A percentile compares a stretch with the other conserved stretches of the same genome.
phyloP scores from a whole-genome alignment of 2,113 vertebrate species.

The Pomatostomus ruficeps region DNA sequence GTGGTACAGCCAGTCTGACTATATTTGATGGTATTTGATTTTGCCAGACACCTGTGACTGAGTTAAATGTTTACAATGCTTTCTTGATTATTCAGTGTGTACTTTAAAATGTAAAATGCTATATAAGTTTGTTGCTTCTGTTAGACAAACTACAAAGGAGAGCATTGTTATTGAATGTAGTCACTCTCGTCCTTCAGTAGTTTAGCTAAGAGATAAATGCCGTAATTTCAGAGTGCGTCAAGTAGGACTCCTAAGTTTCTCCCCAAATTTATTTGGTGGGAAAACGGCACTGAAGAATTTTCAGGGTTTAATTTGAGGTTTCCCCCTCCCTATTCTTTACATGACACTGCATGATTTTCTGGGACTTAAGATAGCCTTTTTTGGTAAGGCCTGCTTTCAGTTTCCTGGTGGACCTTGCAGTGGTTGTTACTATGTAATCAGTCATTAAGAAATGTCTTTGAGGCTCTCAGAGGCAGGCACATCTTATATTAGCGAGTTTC shows the following conservation, averaged over 20 bases:
- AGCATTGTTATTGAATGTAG: not conserved
- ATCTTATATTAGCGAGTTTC: not conserved
- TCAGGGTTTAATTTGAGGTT: not conserved
- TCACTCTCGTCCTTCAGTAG: not conserved
- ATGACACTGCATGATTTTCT: not conserved
- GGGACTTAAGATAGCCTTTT: not conserved
- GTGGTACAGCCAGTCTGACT: not conserved
- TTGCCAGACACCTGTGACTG: not conserved
- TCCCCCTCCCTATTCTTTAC: not conserved
- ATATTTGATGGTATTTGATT: not conserved
- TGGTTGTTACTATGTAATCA: not conserved
- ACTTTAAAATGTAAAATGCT: not conserved
- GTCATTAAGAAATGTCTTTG: constrained; percentile 14
- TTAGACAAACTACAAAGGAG: not conserved
- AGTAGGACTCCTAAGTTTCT: not conserved
- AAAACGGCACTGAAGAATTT: not conserved
- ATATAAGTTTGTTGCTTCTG: not conserved
- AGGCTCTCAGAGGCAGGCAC: not conserved
- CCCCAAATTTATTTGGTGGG: not conserved
- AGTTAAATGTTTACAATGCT: not conserved
- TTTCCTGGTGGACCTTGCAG: not conserved
- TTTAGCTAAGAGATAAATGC: too few species aligned
- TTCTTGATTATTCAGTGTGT: not conserved
- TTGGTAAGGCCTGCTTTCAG: not conserved
- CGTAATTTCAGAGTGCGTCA: too few species aligned